phyloP scores from a whole-genome alignment of 2,797 vertebrate species.

The Sebastes glaucus region DNA sequence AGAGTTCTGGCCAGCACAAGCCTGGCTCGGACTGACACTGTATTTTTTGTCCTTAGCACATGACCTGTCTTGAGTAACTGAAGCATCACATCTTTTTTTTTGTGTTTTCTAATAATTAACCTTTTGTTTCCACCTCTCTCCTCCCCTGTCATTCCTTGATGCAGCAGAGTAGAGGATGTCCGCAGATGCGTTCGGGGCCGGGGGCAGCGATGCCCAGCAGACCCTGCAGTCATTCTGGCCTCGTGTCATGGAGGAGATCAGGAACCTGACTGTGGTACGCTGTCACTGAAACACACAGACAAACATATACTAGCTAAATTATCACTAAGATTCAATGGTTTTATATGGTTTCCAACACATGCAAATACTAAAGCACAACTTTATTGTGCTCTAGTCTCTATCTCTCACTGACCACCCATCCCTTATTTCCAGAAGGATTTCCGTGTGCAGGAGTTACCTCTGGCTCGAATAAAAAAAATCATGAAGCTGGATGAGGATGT shows the following conservation, averaged over 20 bases:
- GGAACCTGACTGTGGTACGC: constrained; percentile 94
- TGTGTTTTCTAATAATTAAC: not conserved
- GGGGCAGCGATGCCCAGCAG: constrained; percentile 95
- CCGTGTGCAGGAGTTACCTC: constrained; percentile 95
- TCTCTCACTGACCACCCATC: constrained; percentile 23
- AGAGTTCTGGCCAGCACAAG: constrained; percentile 15
- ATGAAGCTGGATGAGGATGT: constrained; percentile 99
- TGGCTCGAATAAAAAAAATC: constrained; percentile 99
- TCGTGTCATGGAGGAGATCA: constrained; percentile 97
- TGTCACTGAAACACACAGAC: not conserved
- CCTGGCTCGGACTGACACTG: constrained; percentile 6
- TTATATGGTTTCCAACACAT: not conserved
- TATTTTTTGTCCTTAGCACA: not conserved
- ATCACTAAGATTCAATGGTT: not conserved
- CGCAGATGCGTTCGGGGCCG: constrained; percentile 89
- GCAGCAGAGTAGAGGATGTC: constrained; percentile 88
- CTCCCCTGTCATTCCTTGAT: constrained; percentile 1
- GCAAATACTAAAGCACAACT: not conserved
- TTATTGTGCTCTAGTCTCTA: not conserved
- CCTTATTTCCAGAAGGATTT: constrained; percentile 94
- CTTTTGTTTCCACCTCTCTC: constrained; percentile 6
- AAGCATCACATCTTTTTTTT: constrained; percentile 1
- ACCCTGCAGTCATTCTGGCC: constrained; percentile 99
- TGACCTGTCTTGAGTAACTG: not conserved
- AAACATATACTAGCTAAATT: not conserved